Evolutionary conservation across 2,797 vertebrate species (phyloP).

Genomic region (Sylvia borin): DNA sequence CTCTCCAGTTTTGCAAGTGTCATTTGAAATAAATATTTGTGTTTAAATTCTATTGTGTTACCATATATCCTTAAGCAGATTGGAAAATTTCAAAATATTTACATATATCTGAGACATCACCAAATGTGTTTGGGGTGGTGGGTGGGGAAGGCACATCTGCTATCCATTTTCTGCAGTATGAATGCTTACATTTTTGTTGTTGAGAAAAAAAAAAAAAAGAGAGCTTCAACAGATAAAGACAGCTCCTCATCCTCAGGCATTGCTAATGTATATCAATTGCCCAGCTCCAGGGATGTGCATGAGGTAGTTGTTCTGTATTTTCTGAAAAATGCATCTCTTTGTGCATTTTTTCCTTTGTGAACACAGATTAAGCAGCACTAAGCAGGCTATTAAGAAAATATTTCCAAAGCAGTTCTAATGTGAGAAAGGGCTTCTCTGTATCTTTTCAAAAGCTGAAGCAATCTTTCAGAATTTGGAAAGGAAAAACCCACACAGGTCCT

Average conservation of each 20-base stretch:
- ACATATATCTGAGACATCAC: slow-evolving; percentile 1
- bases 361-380: background rate
- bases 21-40: background rate
- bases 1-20: background rate
- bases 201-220: background rate
- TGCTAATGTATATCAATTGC: background rate
- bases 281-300: background rate
- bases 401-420: background rate
- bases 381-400: background rate
- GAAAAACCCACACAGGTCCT: background rate
- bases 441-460: background rate
- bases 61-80: background rate
- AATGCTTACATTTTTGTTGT: slow-evolving; percentile 5
- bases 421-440: background rate
- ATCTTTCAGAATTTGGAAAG: background rate
- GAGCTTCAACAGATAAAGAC: background rate
- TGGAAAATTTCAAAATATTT: slow-evolving; percentile 22
- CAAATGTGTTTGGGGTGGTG: background rate
- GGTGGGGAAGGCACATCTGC: background rate
- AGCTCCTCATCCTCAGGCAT: background rate
- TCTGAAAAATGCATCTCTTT: background rate
- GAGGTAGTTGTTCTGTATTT: background rate
- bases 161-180: slow-evolving; percentile 4
- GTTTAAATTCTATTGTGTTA: background rate
- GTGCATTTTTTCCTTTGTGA: background rate